These are phyloP conservation scores for Dynastes grantii DNA, from an alignment of 2,888 invertebrate genomes.

Conservation along the genomic window DNA sequence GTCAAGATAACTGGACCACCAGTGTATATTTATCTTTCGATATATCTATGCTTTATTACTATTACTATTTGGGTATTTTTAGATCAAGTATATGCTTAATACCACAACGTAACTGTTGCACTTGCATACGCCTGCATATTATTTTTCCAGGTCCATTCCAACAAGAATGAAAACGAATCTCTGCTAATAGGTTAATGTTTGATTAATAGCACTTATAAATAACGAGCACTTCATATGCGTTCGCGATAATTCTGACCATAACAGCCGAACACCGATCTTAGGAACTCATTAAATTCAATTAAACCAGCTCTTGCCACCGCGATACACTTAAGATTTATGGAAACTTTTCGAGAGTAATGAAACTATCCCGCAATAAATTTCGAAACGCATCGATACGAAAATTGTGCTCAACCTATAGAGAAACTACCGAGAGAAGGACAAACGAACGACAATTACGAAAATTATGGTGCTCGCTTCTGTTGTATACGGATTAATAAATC, in stretches of 20 bases:
- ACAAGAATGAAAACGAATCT: not conserved
- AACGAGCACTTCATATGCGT: constrained; percentile 8
- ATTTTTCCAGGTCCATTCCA: not conserved
- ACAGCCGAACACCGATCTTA: not conserved
- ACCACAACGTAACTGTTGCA: too few relatives aligned
- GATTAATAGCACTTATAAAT: constrained; percentile 14
- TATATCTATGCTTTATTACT: too few relatives aligned
- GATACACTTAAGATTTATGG: not conserved
- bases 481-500: not conserved
- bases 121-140: too few relatives aligned
- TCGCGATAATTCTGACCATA: not conserved
- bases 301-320: not conserved
- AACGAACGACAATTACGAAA: not conserved
- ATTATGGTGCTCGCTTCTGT: not conserved
- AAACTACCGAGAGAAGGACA: not conserved
- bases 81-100: too few relatives aligned
- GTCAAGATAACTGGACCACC: too few relatives aligned
- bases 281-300: constrained; percentile 22
- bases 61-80: too few relatives aligned
- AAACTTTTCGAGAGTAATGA: not conserved
- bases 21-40: too few relatives aligned
- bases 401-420: not conserved
- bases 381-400: not conserved
- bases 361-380: constrained; percentile 2
- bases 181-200: constrained; percentile 10